Evolutionary conservation across 2,888 invertebrate genomes (phyloP), one percentile per base, ranked within the genome.

Genomic region (Lamellibrachia columna): DNA sequence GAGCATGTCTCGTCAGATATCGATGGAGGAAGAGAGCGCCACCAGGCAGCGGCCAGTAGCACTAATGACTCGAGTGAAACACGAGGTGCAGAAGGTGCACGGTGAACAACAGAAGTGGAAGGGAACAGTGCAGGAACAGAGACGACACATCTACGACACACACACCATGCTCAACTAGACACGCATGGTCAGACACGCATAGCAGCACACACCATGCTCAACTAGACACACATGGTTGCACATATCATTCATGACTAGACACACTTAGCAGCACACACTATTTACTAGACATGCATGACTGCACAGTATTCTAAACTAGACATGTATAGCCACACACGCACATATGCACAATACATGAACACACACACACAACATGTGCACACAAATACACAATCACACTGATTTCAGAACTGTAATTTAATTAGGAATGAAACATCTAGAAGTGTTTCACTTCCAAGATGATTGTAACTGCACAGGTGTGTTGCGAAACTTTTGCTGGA

Each of bases 161-260:
- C 99, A 99, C 96, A 99, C 99, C 22, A 99, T 99, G 98, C 97
- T 99, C 92, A 99, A 99, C 97, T 99, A 91, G 91, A 75, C 75
- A 75, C 22, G 28, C 28, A 28, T 28, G 28, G 28, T 0, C 28
- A 28, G 28, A 28, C 28, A 28, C 28, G 28, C 28, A 28, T 28
- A 28, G 28, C 28, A 28, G 28, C 98, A 93, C 99, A 99, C 96
- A 99, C 99, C 22, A 99, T 99, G 98, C 97, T 99, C 92, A 99
- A 99, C 97, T 99, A 91, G 91, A 75, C 75, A 75, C 22, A 40
- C 40, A 40, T 40, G 40, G 40, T 40, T 40, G 40, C 98, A 93
- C 99, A 99, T 96, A 99, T 99, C 22, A 99, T 99, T 98, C 97
- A 99, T 92, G 99, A 99, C 97, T 99, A 91, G 40, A 40, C 40